phyloP scores from a whole-genome alignment of 2,888 invertebrate genomes.

The Pachliopta kotzebuea region DNA sequence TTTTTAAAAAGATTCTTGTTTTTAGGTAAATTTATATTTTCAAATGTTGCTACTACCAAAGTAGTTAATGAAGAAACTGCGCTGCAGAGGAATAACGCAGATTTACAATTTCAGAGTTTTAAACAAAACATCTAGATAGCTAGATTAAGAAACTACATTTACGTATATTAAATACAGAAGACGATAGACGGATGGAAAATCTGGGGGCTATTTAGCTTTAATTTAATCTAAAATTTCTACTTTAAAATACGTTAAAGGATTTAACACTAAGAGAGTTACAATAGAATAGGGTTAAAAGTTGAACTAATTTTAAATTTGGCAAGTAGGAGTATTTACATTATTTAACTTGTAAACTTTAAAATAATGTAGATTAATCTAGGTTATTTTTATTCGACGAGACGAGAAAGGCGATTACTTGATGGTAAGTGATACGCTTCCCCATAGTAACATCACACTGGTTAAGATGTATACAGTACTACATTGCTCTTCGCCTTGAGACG shows the following conservation, averaged over 20 bases:
- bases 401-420: no score
- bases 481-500: no score
- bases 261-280: slow-evolving; percentile 38
- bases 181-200: slow-evolving; percentile 80
- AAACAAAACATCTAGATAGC: slow-evolving; percentile 58
- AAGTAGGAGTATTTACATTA: slow-evolving; percentile 39
- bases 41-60: no score
- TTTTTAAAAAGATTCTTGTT: neutral
- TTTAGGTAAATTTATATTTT: neutral
- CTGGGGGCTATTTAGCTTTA: slow-evolving; percentile 78
- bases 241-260: slow-evolving; percentile 44
- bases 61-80: no score
- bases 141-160: slow-evolving; percentile 66
- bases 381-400: no score
- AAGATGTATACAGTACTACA: no score
- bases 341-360: slow-evolving; percentile 1
- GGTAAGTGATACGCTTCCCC: no score
- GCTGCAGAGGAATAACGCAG: slow-evolving; percentile 20
- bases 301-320: slow-evolving; percentile 39
- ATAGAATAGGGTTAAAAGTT: slow-evolving; percentile 35
- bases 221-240: slow-evolving; percentile 52
- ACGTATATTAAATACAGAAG: slow-evolving; percentile 76
- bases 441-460: no score
- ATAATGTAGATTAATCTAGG: slow-evolving; percentile 9
- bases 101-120: slow-evolving; percentile 38